Evolutionary conservation across 92 coral and sea anemone genomes (phyloP).

Genomic region (Pocillopora meandrina): DNA sequence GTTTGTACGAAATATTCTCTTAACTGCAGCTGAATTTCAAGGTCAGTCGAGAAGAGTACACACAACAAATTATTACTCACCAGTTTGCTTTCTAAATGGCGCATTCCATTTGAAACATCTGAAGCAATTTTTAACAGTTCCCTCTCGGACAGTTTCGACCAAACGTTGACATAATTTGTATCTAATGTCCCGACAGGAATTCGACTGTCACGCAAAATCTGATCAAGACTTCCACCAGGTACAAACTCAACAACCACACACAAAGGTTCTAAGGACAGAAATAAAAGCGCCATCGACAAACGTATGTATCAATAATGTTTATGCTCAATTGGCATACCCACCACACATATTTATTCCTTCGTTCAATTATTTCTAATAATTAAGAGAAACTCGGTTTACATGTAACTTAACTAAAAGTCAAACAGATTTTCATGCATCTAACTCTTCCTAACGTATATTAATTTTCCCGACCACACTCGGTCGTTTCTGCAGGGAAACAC

Average conservation of each 20-base stretch:
- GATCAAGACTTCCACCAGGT: neutral
- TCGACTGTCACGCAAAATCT: neutral
- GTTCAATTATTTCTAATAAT: too few species aligned
- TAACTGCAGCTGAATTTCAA: neutral
- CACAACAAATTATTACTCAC: neutral
- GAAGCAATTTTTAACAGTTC: conserved; percentile 10
- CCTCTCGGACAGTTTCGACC: conserved; percentile 3
- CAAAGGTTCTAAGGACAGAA: neutral
- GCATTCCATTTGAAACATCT: conserved; percentile 14
- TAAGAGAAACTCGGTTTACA: too few species aligned
- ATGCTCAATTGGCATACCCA: neutral
- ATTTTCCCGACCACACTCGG: too few species aligned
- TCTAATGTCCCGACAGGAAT: neutral
- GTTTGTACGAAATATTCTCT: neutral
- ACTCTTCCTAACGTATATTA: too few species aligned
- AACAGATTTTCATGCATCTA: too few species aligned
- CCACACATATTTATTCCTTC: neutral
- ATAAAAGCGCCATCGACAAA: neutral
- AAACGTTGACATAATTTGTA: neutral
- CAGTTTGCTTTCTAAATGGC: conserved; percentile 3
- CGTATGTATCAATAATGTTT: neutral
- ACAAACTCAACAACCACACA: conserved; percentile 16
- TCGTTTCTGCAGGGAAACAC: too few species aligned
- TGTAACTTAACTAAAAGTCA: too few species aligned
- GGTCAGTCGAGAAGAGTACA: neutral